These are phyloP conservation scores for Drosophila parabipectinata DNA, from an alignment of 1,140 invertebrate species.

Conservation along the genomic window DNA sequence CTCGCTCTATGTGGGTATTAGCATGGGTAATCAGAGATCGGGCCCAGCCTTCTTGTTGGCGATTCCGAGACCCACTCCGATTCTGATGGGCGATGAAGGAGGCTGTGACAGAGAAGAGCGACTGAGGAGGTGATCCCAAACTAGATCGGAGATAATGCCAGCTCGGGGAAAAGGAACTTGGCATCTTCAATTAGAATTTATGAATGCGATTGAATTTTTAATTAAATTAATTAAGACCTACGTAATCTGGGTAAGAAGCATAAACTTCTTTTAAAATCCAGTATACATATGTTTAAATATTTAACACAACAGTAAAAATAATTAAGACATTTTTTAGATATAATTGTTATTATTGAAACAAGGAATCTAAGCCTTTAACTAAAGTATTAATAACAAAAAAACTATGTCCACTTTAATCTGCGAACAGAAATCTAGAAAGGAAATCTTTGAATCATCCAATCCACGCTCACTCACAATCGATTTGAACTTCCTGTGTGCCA, in stretches of 20 bases:
- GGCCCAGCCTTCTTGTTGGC: conserved; percentile 17
- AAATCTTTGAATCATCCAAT: conserved; percentile 21
- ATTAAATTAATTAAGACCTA: background rate
- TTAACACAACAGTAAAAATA: too few relatives aligned
- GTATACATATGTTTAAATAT: too few relatives aligned
- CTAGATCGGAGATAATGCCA: conserved; percentile 7
- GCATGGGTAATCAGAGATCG: conserved; percentile 61
- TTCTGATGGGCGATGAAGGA: background rate
- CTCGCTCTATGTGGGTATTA: conserved; percentile 52
- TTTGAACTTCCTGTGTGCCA: conserved; percentile 70
- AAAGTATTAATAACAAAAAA: too few relatives aligned
- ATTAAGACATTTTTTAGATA: too few relatives aligned
- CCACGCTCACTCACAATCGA: conserved; percentile 40
- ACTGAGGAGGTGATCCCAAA: background rate
- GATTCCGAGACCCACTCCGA: background rate
- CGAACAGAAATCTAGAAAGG: background rate
- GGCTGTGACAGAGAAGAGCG: conserved; percentile 5
- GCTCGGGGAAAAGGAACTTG: background rate
- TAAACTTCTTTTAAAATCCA: too few relatives aligned
- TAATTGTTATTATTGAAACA: too few relatives aligned
- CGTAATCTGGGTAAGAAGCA: too few relatives aligned
- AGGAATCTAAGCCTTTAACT: too few relatives aligned
- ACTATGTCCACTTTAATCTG: background rate
- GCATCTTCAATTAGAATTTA: background rate
- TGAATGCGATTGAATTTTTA: background rate